Conservation (phyloP, 2,797 vertebrate species). For the Spea hammondii region DNA sequence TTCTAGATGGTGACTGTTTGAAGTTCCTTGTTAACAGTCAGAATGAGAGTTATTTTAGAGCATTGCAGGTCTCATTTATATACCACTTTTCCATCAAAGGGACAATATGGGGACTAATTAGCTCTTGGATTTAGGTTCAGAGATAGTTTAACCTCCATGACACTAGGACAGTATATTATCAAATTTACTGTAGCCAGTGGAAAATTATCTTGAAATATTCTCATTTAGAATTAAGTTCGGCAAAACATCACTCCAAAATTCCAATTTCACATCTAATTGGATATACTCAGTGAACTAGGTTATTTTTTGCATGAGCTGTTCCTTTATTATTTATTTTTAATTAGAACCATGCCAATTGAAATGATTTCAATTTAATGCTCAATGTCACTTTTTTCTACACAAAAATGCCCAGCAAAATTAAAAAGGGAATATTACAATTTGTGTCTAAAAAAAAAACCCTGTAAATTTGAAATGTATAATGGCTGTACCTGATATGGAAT, state of each 20-base stretch:
- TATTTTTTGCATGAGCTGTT: constrained; percentile 29
- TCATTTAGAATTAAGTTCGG: background rate
- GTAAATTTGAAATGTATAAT: background rate
- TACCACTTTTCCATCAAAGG: too few species aligned
- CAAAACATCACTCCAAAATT: constrained; percentile 20
- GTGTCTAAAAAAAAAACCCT: background rate
- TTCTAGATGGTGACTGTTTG: too few species aligned
- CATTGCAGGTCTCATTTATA: too few species aligned
- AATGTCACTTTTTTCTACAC: constrained; percentile 20
- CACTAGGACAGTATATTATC: background rate
- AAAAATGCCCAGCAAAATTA: background rate
- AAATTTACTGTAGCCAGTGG: background rate
- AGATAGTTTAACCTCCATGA: too few species aligned
- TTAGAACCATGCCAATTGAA: constrained; percentile 36
- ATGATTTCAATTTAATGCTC: constrained; percentile 25
- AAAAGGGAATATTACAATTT: too few species aligned
- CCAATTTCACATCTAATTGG: constrained; percentile 51
- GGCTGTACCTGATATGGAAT: background rate
- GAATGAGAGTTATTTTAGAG: too few species aligned
- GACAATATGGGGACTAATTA: too few species aligned
- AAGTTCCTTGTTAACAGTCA: too few species aligned
- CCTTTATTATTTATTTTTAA: constrained; percentile 34
- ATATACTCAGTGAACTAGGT: constrained; percentile 27
- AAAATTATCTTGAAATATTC: background rate
- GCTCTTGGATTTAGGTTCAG: too few species aligned